Evolutionary conservation across 2,888 invertebrate species (phyloP), one percentile per base, ranked within the genome.

Genomic region (Drosophila anomelani): DNA sequence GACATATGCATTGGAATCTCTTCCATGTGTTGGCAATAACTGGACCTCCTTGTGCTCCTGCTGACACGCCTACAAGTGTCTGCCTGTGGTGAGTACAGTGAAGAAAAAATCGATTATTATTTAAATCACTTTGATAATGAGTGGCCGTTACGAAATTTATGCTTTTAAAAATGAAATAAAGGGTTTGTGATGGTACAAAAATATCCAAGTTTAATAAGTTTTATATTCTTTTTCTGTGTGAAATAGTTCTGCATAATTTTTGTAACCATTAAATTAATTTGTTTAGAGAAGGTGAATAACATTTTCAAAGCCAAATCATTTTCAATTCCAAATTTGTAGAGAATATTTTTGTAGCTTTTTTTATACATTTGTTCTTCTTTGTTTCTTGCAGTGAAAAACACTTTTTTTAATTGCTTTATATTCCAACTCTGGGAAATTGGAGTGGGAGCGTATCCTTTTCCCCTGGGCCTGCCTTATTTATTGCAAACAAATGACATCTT

Each of bases 401-500:
- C 43, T 29, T 69, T 58, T 41, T 41, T 17, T 58, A 75, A 75
- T 75, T 75, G 75, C 75, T 75, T 75, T 13, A 75, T 75, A 61
- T 75, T 41, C 26, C 36, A 68, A 61, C 54, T 54, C 26, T 5
- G 51, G 39, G 23, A 47, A 39, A 41, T 53, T 36, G 44, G 32
- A 67, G 26, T 67, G 44, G 38, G 23, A 26, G 12, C 38, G 13
- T 12, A 58, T 43, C 56, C 59, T 56, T 46, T 57, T 74, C 15
- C 49, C 51, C 34, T 8, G 4, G 32, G 17, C 49, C 17, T 4
- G 49, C 49, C 43, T 51, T 75, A 84, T 84, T 84, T 84, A 84
- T 88, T 86, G 67, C 79, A 53, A 84, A 76, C 88, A 85, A 84
- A 88, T 84, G 88, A 85, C 85, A 84, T 66, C 51, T 47, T 39